These are phyloP conservation scores for Noturus placidus DNA, from an alignment of 2,113 vertebrate genomes.

Conservation along the genomic window DNA sequence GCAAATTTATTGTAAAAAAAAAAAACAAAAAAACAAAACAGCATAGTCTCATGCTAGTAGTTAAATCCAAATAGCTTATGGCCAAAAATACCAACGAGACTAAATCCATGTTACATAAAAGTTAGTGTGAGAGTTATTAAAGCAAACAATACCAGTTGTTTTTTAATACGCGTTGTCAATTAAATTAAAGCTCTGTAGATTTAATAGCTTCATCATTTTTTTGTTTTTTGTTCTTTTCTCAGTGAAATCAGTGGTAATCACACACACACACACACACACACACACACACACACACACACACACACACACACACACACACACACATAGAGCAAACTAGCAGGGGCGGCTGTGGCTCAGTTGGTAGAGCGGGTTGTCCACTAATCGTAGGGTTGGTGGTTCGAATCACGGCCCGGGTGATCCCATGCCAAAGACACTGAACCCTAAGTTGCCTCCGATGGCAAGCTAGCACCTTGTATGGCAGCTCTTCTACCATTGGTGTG, in stretches of 20 bases:
- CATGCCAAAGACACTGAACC: too few species aligned
- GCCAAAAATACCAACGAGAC: not conserved
- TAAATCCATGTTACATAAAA: not conserved
- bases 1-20: not conserved
- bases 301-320: constrained; percentile 6
- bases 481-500: too few species aligned
- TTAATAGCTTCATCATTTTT: too few species aligned
- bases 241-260: not conserved
- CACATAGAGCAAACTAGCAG: not conserved
- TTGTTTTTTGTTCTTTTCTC: not conserved
- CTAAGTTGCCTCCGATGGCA: too few species aligned
- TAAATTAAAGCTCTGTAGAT: not conserved
- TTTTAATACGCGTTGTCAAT: not conserved
- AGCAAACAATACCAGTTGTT: not conserved
- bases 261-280: not conserved
- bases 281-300: not conserved
- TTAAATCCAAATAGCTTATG: not conserved
- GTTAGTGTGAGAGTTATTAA: not conserved
- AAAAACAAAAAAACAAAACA: not conserved
- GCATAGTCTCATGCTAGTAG: not conserved
- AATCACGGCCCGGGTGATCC: too few species aligned
- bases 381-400: too few species aligned
- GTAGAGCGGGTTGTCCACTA: too few species aligned
- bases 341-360: too few species aligned
- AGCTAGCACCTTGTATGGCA: too few species aligned